Base-by-base conservation (phyloP, 2,888 invertebrate species). In the Lasioglossum villosulum region DNA sequence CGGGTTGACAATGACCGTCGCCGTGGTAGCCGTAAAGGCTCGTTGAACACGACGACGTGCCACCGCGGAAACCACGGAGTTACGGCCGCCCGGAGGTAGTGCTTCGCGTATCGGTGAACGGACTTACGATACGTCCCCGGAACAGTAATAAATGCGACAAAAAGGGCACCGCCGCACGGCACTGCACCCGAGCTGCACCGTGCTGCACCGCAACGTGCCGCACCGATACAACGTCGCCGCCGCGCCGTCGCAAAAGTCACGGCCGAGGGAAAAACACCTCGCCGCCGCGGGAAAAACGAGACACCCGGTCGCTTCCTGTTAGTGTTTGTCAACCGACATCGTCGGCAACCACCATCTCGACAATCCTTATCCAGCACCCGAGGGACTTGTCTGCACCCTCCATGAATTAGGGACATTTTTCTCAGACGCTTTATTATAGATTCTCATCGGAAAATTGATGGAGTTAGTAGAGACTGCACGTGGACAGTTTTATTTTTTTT, bases 41-140 rank as follows among this genome's bases (percentile, higher is more conserved):
- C 89, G 89, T 88, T 84, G 90, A 90, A 89, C 90, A 89, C 89
- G 86, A 80, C 82, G 89, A 90, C 87, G 87, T 80, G 89, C 89
- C 89, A 89, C 89, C 88, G 88, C 78, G 89, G 89, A 89, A 89
- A 89, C 84, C 76, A 45, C 81, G 78, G 83, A 84, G 85, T 89
- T 89, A 89, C 81, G 88, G 86, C 79, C 79, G 73, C 48, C 75
- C 52, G 42, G 63, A 23, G 52, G 68, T 52, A 34, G 59, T 48
- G 71, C 45, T 27, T 39, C 70, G 59, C 37, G 66, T 75, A 45
- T 75, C 87, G 80, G 70, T 45, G 63, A 45, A 63, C 71, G 23
- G 71, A 86, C 81, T 83, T 76, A 66, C 86, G 83, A 87, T 83
- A 78, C 79, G 71, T 85, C 85, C 75, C 77, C 78, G 82, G 66